These are phyloP conservation scores for Tyto alba DNA, from an alignment of 2,113 vertebrate species.

Conservation along the genomic window DNA sequence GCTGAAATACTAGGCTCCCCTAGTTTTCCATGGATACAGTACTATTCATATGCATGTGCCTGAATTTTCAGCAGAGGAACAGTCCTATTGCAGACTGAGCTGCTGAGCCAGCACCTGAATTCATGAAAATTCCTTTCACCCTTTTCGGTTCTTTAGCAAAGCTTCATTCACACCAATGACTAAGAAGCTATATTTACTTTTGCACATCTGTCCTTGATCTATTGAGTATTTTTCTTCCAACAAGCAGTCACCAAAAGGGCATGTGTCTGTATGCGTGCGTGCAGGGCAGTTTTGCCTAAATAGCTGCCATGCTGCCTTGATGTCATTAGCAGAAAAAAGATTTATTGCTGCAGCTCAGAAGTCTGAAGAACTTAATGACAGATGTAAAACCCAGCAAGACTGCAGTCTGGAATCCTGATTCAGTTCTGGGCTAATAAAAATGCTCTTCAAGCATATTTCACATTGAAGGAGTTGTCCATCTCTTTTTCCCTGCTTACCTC, in stretches of 20 bases:
- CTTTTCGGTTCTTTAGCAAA: background rate
- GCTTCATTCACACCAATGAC: background rate
- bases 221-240: background rate
- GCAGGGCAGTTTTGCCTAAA: background rate
- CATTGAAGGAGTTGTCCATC: background rate
- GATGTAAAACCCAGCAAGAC: background rate
- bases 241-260: background rate
- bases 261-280: background rate
- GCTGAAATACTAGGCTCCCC: background rate
- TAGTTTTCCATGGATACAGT: background rate
- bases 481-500: background rate
- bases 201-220: slow-evolving; percentile 6
- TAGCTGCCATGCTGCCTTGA: background rate
- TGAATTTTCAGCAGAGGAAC: background rate
- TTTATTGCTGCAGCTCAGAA: background rate
- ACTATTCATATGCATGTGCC: background rate
- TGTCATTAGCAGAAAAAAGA: background rate
- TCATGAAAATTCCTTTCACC: background rate
- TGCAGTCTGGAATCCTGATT: background rate
- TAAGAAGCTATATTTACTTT: slow-evolving; percentile 29
- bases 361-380: background rate
- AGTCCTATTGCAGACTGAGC: background rate
- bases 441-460: background rate
- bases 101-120: background rate
- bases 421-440: background rate